Conservation (phyloP, 2,113 vertebrate species). For the mouse (Mus musculus) region DNA sequence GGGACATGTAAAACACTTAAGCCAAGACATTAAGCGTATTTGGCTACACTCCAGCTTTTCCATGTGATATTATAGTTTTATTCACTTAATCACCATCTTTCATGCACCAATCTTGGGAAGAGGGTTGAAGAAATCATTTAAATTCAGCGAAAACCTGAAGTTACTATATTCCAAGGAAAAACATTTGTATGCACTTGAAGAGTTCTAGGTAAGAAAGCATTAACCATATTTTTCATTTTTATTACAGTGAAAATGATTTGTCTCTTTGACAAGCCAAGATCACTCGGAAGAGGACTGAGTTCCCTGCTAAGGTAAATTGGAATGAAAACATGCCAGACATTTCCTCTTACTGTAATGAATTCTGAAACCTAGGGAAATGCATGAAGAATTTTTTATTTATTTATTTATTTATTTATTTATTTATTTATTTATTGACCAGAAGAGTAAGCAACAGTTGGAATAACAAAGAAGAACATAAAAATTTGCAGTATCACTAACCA, state of each 20-base stretch:
- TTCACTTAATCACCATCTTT: not conserved
- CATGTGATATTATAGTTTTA: not conserved
- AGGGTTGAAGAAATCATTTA: not conserved
- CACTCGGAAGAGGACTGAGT: slow-evolving; percentile 15
- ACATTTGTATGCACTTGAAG: not conserved
- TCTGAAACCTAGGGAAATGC: not conserved
- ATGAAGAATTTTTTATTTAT: not conserved
- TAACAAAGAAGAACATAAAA: slow-evolving; percentile 30
- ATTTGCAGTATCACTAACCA: not conserved
- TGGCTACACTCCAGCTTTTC: slow-evolving; percentile 29
- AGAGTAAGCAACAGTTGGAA: not conserved
- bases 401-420: too few relatives aligned
- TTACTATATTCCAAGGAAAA: slow-evolving; percentile 23
- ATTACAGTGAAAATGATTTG: slow-evolving; percentile 49
- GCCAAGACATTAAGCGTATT: not conserved
- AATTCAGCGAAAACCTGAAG: slow-evolving; percentile 24
- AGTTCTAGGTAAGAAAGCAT: slow-evolving; percentile 40
- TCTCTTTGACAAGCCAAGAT: slow-evolving; percentile 53
- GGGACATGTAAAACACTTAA: not conserved
- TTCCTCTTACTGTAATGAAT: slow-evolving; percentile 44
- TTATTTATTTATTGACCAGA: not conserved
- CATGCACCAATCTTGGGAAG: not conserved
- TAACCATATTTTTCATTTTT: slow-evolving; percentile 13
- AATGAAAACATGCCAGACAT: not conserved
- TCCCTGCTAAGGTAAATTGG: not conserved